Conservation (phyloP, 2,888 invertebrate genomes). For the Euplagia quadripunctaria region DNA sequence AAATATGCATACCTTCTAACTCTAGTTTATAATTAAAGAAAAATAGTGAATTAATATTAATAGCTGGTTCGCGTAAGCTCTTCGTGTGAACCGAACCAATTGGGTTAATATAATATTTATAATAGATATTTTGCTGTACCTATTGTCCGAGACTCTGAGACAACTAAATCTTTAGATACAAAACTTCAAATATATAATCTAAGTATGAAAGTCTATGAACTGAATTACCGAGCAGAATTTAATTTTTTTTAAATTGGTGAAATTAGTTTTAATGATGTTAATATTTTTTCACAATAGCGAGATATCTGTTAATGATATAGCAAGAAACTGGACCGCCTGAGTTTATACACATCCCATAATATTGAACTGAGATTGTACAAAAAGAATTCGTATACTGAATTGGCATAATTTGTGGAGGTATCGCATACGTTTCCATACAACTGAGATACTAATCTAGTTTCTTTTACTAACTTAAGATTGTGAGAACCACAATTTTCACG, state of each 20-base stretch:
- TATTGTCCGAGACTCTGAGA: background rate
- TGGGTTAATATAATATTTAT: background rate
- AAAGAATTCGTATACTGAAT: background rate
- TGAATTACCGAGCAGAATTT: background rate
- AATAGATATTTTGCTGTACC: background rate
- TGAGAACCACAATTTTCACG: background rate
- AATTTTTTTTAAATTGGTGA: too few relatives aligned
- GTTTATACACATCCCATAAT: background rate
- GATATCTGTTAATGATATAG: background rate
- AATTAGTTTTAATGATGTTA: too few relatives aligned
- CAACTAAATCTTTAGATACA: background rate
- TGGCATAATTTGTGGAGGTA: background rate
- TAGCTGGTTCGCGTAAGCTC: background rate
- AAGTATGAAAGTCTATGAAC: background rate
- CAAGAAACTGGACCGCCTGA: background rate
- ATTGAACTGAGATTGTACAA: background rate
- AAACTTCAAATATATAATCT: background rate
- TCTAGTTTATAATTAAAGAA: too few relatives aligned
- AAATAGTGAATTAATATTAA: background rate
- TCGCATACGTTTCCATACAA: background rate
- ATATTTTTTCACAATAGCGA: too few relatives aligned
- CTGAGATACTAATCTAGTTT: background rate
- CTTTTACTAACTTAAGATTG: background rate
- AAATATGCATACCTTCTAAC: too few relatives aligned
- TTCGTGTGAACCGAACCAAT: constrained; percentile 1